Evolutionary conservation across 1,140 invertebrate genomes (phyloP), one percentile per base, ranked within the genome.

Genomic region (Tribolium madens): DNA sequence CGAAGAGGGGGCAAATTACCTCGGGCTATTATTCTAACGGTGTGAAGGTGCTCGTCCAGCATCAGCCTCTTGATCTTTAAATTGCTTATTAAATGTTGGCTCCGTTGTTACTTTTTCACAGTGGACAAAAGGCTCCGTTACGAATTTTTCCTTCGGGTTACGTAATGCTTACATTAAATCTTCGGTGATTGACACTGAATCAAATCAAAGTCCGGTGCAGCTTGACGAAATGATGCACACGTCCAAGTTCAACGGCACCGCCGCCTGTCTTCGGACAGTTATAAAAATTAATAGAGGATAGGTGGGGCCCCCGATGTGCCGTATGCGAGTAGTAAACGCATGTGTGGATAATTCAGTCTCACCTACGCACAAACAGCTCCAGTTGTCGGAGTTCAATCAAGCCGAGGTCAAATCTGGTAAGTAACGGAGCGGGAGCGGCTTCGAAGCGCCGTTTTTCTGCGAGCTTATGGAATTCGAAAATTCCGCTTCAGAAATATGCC

Each of bases 261-360:
- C 52, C 42, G 17, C n/a, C n/a, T n/a, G 47, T 36, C 74, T 70
- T 76, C 21, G 57, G 76, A 77, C 76, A 77, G 76, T 77, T 77
- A 77, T 77, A 77, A 77, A 77, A 77, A 77, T 77, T 77, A 77
- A 77, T 77, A 77, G 76, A 77, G 7, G 76, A 69, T 68, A 76
- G 70, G 76, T 77, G 76, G 76, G 69, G 69, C 68, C 50, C 10
- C 6, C 9, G 10, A 50, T 9, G 48, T 50, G 48, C 48, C 13
- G 10, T 50, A 50, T 50, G 48, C 10, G 48, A 33, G 57, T 64
- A 64, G 10, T 13, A 14, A 64, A 64, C 57, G 57, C 57, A 64
- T 64, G 26, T 64, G 57, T 64, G 26, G 57, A 64, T 64, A 64
- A 64, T 64, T 31, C 26, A 15, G 57, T 64, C 57, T 64, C 57